Percentiles rank a stretch among this genome's conserved stretches.
phyloP scores from a whole-genome alignment of 2,113 vertebrate genomes.

The Dipodomys ordii region DNA sequence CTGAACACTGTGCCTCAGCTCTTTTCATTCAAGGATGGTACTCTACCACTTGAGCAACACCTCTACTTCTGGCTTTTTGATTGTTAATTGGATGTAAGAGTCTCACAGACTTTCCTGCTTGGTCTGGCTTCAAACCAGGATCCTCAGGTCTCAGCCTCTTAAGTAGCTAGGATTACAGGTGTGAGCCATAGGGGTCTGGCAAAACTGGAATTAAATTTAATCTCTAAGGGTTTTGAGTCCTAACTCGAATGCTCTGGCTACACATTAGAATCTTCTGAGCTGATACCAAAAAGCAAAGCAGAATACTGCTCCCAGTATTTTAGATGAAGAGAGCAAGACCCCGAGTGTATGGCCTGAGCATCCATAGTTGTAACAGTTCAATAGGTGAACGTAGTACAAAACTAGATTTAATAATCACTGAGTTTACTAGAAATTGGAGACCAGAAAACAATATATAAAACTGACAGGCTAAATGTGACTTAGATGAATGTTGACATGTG shows the following conservation, averaged over 20 bases:
- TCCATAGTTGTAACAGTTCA: neutral
- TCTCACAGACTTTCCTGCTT: no score
- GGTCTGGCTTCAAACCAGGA: no score
- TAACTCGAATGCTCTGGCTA: neutral
- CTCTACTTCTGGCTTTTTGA: no score
- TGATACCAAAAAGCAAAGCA: neutral
- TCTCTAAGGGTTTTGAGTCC: neutral
- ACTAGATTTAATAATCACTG: neutral
- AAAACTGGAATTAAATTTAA: neutral
- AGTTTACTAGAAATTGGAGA: neutral
- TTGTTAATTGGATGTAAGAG: no score
- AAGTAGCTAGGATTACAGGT: no score
- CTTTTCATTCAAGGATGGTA: no score
- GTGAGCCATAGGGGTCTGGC: no score
- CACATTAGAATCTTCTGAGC: neutral
- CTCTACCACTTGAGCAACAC: no score
- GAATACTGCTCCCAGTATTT: neutral
- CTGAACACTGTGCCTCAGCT: no score
- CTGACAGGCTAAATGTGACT: neutral
- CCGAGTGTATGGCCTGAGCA: neutral
- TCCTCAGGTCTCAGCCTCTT: no score
- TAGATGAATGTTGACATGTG: neutral
- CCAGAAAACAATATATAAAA: neutral
- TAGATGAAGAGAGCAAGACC: constrained; percentile 10
- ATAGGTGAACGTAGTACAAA: neutral